Percentiles rank a stretch among this genome's conserved stretches.
phyloP scores from a whole-genome alignment of 2,113 vertebrate species.

The Anolis sagrei region DNA sequence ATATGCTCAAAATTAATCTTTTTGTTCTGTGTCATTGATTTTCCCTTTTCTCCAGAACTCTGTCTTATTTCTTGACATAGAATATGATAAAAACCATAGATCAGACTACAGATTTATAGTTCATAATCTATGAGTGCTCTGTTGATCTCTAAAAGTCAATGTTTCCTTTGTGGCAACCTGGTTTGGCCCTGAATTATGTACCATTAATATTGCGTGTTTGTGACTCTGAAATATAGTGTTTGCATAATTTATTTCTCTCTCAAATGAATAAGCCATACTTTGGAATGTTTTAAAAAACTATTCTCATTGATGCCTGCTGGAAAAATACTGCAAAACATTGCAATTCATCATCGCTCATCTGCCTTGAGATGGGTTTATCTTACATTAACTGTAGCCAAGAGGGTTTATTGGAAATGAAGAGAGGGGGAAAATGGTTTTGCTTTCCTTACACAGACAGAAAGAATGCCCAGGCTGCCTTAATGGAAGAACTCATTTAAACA shows the following conservation, averaged over 20 bases:
- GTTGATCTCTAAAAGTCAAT: slow-evolving; percentile 19
- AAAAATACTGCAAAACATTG: slow-evolving; percentile 47
- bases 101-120: not conserved
- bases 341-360: slow-evolving; percentile 44
- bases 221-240: slow-evolving; percentile 33
- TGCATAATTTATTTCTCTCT: slow-evolving; percentile 46
- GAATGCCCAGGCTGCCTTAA: slow-evolving; percentile 33
- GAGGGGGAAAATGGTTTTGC: not conserved
- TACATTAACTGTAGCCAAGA: slow-evolving; percentile 47
- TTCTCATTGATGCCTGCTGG: slow-evolving; percentile 36
- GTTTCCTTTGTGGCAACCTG: slow-evolving; percentile 20
- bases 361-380: slow-evolving; percentile 40
- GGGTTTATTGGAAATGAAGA: slow-evolving; percentile 32
- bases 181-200: slow-evolving; percentile 4
- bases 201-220: not conserved
- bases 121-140: not conserved
- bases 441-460: slow-evolving; percentile 22
- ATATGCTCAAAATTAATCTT: not conserved
- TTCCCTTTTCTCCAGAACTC: not conserved
- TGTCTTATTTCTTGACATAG: not conserved
- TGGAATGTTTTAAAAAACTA: slow-evolving; percentile 33
- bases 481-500: slow-evolving; percentile 39
- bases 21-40: not conserved
- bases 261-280: slow-evolving; percentile 40
- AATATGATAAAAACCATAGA: not conserved